phyloP scores from a whole-genome alignment of 1,140 invertebrate genomes.

The Tyrophagus putrescentiae region DNA sequence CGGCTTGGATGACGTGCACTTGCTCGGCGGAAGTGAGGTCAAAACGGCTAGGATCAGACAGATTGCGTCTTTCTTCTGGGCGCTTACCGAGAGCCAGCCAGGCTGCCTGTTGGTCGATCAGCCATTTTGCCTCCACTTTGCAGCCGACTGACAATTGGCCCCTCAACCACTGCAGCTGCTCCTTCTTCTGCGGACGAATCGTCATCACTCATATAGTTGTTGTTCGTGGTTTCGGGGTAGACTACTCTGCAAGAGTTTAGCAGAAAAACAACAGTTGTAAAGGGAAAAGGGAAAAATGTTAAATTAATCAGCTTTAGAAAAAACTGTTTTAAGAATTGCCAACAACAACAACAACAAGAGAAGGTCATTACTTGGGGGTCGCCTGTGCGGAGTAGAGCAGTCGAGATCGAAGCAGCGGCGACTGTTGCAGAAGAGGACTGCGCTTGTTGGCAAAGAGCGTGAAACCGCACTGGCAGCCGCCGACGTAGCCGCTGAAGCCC shows the following conservation, averaged over 20 bases:
- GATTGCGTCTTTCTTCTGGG: too few relatives aligned
- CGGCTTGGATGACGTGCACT: too few relatives aligned
- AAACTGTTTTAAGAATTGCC: too few relatives aligned
- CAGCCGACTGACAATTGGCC: too few relatives aligned
- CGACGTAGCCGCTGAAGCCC: conserved; percentile 29
- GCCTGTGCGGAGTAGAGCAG: not conserved
- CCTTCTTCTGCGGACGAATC: not conserved
- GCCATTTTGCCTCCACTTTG: too few relatives aligned
- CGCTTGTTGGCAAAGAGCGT: conserved; percentile 29
- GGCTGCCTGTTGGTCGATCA: too few relatives aligned
- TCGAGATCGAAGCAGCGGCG: not conserved
- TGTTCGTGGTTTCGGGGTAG: not conserved
- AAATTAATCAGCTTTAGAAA: not conserved
- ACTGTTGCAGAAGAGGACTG: too few relatives aligned
- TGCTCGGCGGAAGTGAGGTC: too few relatives aligned
- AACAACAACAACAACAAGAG: too few relatives aligned
- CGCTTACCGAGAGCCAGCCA: too few relatives aligned
- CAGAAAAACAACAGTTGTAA: not conserved
- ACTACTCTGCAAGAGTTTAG: not conserved
- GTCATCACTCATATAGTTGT: not conserved
- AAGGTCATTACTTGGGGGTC: not conserved
- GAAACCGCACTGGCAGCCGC: conserved; percentile 31
- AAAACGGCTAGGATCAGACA: too few relatives aligned
- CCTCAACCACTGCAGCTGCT: too few relatives aligned
- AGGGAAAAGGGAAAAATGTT: not conserved